Conservation (phyloP, 2,113 vertebrate species). For the Macaca mulatta region DNA sequence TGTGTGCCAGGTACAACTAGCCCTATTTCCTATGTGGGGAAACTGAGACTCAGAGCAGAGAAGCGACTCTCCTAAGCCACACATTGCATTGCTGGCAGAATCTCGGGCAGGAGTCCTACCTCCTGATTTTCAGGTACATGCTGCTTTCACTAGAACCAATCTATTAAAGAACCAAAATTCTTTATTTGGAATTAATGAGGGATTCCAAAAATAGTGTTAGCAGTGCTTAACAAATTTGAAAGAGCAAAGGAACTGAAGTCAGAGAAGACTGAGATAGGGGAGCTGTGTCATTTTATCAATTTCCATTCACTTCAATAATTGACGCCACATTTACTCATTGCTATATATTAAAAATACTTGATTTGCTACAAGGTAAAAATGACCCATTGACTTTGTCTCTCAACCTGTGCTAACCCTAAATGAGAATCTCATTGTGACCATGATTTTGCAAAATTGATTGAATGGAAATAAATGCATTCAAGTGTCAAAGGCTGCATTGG, state of each 20-base stretch:
- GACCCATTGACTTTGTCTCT: slow-evolving; percentile 61
- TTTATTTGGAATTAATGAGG: slow-evolving; percentile 52
- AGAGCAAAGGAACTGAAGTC: slow-evolving; percentile 1
- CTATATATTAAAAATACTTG: slow-evolving; percentile 72
- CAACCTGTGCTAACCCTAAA: slow-evolving; percentile 44
- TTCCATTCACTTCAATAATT: slow-evolving; percentile 25
- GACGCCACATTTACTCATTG: slow-evolving; percentile 46
- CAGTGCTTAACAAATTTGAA: slow-evolving; percentile 48
- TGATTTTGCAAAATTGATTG: slow-evolving; percentile 69
- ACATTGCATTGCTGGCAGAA: not conserved
- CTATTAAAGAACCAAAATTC: slow-evolving; percentile 4
- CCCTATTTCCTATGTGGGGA: not conserved
- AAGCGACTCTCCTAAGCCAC: not conserved
- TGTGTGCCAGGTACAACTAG: not conserved
- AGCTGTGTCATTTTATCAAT: slow-evolving; percentile 1
- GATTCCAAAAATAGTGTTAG: slow-evolving; percentile 41
- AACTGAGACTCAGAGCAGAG: not conserved
- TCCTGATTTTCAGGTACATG: not conserved
- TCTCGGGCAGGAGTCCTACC: not conserved
- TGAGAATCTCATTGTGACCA: slow-evolving; percentile 66
- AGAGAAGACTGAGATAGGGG: not conserved
- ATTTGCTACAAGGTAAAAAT: slow-evolving; percentile 69
- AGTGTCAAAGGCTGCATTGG: slow-evolving; percentile 57
- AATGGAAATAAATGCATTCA: slow-evolving; percentile 61
- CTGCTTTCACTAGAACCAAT: not conserved